These are phyloP conservation scores for Brachynemurus nebulosus DNA, from an alignment of 2,888 invertebrate genomes.

Conservation along the genomic window DNA sequence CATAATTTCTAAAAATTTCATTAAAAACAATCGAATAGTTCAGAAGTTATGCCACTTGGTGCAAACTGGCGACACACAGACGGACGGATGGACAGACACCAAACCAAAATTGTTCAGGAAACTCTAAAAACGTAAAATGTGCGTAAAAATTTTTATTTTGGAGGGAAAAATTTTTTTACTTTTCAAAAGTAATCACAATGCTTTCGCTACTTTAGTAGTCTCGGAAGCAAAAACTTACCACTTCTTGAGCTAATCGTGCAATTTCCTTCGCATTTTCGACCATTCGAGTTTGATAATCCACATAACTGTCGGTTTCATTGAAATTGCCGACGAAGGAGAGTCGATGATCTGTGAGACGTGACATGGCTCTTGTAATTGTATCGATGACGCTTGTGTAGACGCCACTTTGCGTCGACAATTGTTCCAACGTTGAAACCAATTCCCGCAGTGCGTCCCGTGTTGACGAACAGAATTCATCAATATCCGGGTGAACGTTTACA, in stretches of 20 bases:
- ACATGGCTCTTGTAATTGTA: slow-evolving; percentile 79
- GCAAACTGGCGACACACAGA: too few relatives aligned
- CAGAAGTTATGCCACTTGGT: too few relatives aligned
- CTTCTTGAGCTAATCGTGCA: slow-evolving; percentile 81
- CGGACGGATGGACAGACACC: too few relatives aligned
- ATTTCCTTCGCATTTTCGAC: slow-evolving; percentile 90
- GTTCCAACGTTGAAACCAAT: slow-evolving; percentile 63
- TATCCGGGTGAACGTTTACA: slow-evolving; percentile 59
- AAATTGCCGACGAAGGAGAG: slow-evolving; percentile 53
- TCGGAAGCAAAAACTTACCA: slow-evolving; percentile 47
- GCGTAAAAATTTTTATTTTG: too few relatives aligned
- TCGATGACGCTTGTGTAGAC: slow-evolving; percentile 83
- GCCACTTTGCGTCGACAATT: slow-evolving; percentile 75
- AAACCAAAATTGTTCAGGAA: slow-evolving; percentile 3
- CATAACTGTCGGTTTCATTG: slow-evolving; percentile 62
- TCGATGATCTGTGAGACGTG: slow-evolving; percentile 60
- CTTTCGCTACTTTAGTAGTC: too few relatives aligned
- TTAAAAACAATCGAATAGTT: too few relatives aligned
- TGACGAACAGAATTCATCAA: slow-evolving; percentile 67
- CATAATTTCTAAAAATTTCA: too few relatives aligned
- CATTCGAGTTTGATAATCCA: slow-evolving; percentile 96
- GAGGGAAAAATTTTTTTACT: too few relatives aligned
- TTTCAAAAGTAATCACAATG: too few relatives aligned
- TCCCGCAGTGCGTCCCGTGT: slow-evolving; percentile 72
- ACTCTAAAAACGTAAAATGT: too few relatives aligned